phyloP scores from a whole-genome alignment of 2,888 invertebrate genomes.

The Hemicrepidius hirtus region DNA sequence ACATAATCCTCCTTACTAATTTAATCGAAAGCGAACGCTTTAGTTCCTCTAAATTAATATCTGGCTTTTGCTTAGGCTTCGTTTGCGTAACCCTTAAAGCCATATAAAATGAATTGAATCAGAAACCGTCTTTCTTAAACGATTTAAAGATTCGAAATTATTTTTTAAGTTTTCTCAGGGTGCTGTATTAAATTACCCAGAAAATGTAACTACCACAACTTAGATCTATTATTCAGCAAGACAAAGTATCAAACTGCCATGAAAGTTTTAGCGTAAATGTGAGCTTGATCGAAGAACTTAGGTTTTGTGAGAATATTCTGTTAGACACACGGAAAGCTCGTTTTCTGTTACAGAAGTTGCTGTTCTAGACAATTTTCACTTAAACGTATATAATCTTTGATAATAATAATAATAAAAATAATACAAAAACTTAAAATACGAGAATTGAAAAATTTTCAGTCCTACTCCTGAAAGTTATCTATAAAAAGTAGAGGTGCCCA shows the following conservation, averaged over 20 bases:
- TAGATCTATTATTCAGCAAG: constrained; percentile 46
- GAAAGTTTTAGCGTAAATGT: constrained; percentile 38
- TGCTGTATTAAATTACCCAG: constrained; percentile 19
- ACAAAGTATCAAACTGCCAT: constrained; percentile 42
- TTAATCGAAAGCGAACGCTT: constrained; percentile 14
- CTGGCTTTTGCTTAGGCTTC: background rate
- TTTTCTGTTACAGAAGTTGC: too few species aligned
- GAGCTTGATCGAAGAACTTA: constrained; percentile 39
- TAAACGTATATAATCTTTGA: too few species aligned
- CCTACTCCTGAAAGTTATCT: too few species aligned
- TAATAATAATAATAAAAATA: too few species aligned
- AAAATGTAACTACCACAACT: constrained; percentile 34
- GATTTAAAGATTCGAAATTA: background rate
- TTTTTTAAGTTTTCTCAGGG: background rate
- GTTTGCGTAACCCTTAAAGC: background rate
- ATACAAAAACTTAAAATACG: too few species aligned
- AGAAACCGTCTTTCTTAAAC: background rate
- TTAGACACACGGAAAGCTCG: background rate
- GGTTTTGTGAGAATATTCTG: constrained; percentile 13
- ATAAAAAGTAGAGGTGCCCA: too few species aligned
- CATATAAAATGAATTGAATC: background rate
- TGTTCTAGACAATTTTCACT: too few species aligned
- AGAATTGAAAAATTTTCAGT: too few species aligned
- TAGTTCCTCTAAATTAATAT: constrained; percentile 1
- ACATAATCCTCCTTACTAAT: constrained; percentile 12